Evolutionary conservation across 2,113 vertebrate genomes (phyloP).

Genomic region (Accipiter virgatus): DNA sequence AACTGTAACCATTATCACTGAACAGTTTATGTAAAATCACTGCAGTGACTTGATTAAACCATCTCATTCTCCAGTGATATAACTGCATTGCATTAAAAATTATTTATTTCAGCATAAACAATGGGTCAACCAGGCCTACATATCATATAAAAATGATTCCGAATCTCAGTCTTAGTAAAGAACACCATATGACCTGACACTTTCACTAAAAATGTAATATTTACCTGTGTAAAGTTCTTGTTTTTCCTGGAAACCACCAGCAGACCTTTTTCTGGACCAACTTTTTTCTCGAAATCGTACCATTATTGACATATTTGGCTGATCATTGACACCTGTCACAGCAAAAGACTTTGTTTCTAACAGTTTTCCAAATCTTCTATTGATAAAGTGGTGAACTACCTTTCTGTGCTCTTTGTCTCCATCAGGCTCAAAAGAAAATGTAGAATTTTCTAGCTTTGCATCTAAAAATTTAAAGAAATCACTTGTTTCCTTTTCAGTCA

Average conservation of each 20-base stretch:
- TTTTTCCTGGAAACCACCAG: conserved; percentile 65
- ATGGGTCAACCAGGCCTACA: not conserved
- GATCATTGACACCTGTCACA: not conserved
- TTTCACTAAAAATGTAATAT: not conserved
- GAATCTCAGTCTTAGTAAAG: not conserved
- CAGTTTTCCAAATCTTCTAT: conserved; percentile 87
- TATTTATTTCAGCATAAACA: not conserved
- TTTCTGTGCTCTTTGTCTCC: conserved; percentile 86
- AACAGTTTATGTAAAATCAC: not conserved
- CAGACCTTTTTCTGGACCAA: conserved; percentile 74
- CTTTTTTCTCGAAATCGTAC: conserved; percentile 85
- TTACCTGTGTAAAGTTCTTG: conserved; percentile 85
- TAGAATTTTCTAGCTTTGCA: conserved; percentile 83
- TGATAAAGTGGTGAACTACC: conserved; percentile 89
- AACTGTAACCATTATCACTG: not conserved
- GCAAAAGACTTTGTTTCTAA: conserved; percentile 91
- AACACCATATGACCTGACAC: not conserved
- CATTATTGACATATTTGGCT: conserved; percentile 73
- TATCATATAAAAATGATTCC: not conserved
- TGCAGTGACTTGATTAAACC: not conserved
- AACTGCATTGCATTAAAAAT: not conserved
- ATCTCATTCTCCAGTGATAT: not conserved
- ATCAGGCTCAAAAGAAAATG: conserved; percentile 85
- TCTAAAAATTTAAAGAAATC: conserved; percentile 91
- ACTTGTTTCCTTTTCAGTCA: conserved; percentile 85